Percentiles rank a stretch among this genome's conserved stretches.
Conservation (phyloP, 2,888 invertebrate genomes). For the Synergus umbraculus region DNA sequence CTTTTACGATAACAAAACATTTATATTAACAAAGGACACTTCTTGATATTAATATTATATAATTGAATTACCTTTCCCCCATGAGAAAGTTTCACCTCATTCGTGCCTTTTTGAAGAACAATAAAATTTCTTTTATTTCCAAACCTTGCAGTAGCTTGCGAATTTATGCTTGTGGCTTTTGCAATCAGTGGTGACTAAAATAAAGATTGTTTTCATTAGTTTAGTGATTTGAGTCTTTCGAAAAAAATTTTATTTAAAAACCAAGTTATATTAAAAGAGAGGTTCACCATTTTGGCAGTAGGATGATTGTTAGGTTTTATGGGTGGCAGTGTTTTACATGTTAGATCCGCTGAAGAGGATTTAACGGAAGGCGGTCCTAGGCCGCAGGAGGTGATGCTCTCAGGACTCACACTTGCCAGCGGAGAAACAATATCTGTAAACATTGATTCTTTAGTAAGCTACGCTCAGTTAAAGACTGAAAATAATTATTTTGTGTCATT, state of each 20-base stretch:
- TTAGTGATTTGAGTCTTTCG: background rate
- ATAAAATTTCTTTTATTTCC: conserved; percentile 81
- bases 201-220: conserved; percentile 8
- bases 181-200: conserved; percentile 48
- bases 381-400: conserved; percentile 61
- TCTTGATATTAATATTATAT: background rate
- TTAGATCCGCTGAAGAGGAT: conserved; percentile 57
- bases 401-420: conserved; percentile 44
- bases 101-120: conserved; percentile 81
- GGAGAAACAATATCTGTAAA: conserved; percentile 44
- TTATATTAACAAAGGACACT: background rate
- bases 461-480: background rate
- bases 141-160: conserved; percentile 65
- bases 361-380: conserved; percentile 68
- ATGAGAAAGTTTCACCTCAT: conserved; percentile 76
- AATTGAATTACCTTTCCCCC: conserved; percentile 69
- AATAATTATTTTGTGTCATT: background rate
- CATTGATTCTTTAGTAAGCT: background rate
- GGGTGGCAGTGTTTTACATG: conserved; percentile 65
- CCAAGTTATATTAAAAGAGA: conserved; percentile 11
- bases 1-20: background rate
- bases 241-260: background rate
- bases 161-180: conserved; percentile 65
- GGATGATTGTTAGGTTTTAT: conserved; percentile 65
- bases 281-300: conserved; percentile 66